Evolutionary conservation across 1,140 invertebrate species (phyloP), one percentile per base, ranked within the genome.

Genomic region (Drosophila pachea): DNA sequence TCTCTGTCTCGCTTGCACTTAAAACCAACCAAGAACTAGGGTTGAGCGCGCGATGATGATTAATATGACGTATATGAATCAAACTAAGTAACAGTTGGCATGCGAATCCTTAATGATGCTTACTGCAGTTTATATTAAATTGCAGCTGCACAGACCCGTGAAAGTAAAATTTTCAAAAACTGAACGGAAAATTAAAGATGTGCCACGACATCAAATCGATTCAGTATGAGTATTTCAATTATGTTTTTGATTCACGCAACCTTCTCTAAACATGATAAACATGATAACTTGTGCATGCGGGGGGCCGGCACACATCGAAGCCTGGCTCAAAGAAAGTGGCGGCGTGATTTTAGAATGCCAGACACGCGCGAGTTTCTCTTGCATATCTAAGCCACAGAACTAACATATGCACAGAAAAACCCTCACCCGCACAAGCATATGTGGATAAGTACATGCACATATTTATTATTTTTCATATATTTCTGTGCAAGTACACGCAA

Each of bases 351-450:
- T 48, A 22, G 38, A 58, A 72, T 72, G 43, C 69, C 42, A 68
- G 52, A 67, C 69, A 72, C 58, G 69, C 58, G 47, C 58, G 52
- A 72, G 56, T 72, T 72, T 72, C 69, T 58, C 65, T 72, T 61
- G 55, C 68, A 67, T 33, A 52, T 38, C 43, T 47, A 36, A 36
- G 38, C 48, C 22, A 7, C 7, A 22, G 43, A 16, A 45, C 32
- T 43, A 4, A 67, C 56, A 8, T 6, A 36, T 42, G 42, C 33
- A 63, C 32, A 48, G 22, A 22, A 22, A 22, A 22, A 3, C 22
- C 22, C 22, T 22, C 16, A 40, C 48, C 49, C 8, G 11, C 29
- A 49, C 36, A 52, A 33, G 56, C 36, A 63, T 49, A 22, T 42
- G 56, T 22, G 31, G 49, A 35, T 54, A 42, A 56, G 33, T 50